Evolutionary conservation across 2,797 vertebrate species (phyloP), one percentile per base, ranked within the genome.

Genomic region (Amphiprion clarkii): DNA sequence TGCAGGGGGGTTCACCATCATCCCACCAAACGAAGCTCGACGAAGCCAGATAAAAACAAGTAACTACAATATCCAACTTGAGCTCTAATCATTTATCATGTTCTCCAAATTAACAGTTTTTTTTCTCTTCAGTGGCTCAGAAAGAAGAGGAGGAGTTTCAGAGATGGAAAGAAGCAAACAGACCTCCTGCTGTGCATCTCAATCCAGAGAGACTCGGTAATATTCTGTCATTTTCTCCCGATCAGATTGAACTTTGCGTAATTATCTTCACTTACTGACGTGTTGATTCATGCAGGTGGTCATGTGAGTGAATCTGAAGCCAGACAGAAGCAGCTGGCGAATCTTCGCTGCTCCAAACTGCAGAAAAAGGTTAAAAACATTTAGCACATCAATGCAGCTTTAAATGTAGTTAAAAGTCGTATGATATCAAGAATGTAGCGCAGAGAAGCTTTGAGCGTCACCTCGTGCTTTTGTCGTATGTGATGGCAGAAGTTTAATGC

Each of bases 171-270:
- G 88, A 96, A 59, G 71, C 89, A 10, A 87, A 93, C 13, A 94
- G 79, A 56, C 76, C 77, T 11, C 76, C 90, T 0, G 56, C 93
- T 2, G 74, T 99, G 71, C 67, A 83, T 0, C 4, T 93, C 53
- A 29, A 60, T 44, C 96, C 97, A 36, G 90, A 86, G 84, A 93
- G 8, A 64, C 91, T 97, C 16, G 97, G 97, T 98, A 92, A 81
- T n/a, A 1, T 4, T 3, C 16, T 23, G 6, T 31, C 53, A 63
- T 46, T 19, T 13, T 67, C 5, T 21, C 12, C 8, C 2, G 5
- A 25, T 19, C 40, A 55, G 5, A 17, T 33, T 39, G 6, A 5
- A 17, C n/a, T 19, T 8, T 14, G 2, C 13, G 21, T 16, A 44
- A 12, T 11, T 2, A 5, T 55, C 2, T 5, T n/a, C 17, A 29